Base-by-base conservation (phyloP, 1,140 invertebrate species). In the Amphibalanus amphitrite region DNA sequence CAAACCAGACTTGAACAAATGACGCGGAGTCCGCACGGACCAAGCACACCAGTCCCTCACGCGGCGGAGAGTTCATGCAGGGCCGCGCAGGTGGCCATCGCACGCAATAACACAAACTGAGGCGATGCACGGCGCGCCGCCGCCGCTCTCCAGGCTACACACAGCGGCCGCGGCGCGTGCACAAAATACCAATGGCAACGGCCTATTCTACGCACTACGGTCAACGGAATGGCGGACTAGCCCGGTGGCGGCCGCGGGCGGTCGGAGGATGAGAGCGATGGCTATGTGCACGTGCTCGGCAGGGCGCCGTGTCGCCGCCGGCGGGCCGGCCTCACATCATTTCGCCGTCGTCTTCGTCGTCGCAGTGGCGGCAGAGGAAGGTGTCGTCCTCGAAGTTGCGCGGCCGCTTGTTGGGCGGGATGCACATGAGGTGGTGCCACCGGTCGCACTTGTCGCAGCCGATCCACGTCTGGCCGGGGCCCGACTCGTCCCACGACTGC, bases 401-500 rank as follows among this genome's bases (percentile, higher is more conserved):
- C 65, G 65, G 65, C 65, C 65, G 65, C 65, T 67, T 67, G 28
- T 67, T 67, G n/a, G 26, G 26, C 26, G 65, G 65, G 28, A 67
- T 67, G 28, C 65, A 67, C 26, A 28, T 67, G 23, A 67, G 65
- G 28, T 67, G 65, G n/a, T 67, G 65, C 65, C 65, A 67, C 26
- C 65, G 65, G 65, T 67, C 65, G 65, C 65, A 67, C n/a, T 28
- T 26, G 28, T 67, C 65, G n/a, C 65, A 67, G 65, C 65, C 65
- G 15, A 67, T 67, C 65, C 65, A 67, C 6, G 65, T 67, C 65
- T 67, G 65, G 4, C 65, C 65, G 3, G 65, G 65, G 8, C 65
- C 65, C n/a, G 65, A 67, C 65, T 67, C 65, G n/a, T 67, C 65
- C 65, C 65, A 67, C 17, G 65, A 67, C 28, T 67, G 65, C 65